These are phyloP conservation scores for Archips xylosteana DNA, from an alignment of 2,888 invertebrate genomes.

Conservation along the genomic window DNA sequence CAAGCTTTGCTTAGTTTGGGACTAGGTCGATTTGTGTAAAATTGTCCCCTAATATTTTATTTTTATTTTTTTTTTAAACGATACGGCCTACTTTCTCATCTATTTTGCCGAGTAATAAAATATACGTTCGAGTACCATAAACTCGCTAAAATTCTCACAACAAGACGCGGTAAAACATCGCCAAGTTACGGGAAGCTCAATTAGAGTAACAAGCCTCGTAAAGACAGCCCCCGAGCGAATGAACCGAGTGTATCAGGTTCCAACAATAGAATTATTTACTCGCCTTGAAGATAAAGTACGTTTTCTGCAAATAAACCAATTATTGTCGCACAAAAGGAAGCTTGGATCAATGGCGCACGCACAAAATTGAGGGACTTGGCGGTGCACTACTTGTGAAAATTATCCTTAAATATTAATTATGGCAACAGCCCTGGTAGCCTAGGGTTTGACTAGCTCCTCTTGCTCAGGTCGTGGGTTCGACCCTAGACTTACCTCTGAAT, in stretches of 20 bases:
- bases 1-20: too few species aligned
- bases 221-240: conserved; percentile 23
- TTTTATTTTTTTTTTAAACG: too few species aligned
- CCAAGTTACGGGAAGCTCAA: conserved; percentile 20
- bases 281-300: conserved; percentile 1
- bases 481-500: too few species aligned
- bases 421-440: too few species aligned
- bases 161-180: conserved; percentile 1
- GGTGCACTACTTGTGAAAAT: not conserved
- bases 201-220: conserved; percentile 34
- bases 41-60: too few species aligned
- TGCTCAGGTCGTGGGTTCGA: too few species aligned
- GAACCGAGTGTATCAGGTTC: conserved; percentile 25
- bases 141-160: not conserved
- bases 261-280: conserved; percentile 30
- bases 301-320: conserved; percentile 33
- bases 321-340: conserved; percentile 24
- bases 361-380: not conserved
- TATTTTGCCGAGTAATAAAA: not conserved
- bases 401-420: too few species aligned
- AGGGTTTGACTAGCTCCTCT: too few species aligned
- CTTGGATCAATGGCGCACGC: conserved; percentile 12
- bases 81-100: not conserved
- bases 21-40: too few species aligned
- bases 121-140: not conserved